These are phyloP conservation scores for Picathartes gymnocephalus DNA, from an alignment of 2,113 vertebrate species.

Conservation along the genomic window DNA sequence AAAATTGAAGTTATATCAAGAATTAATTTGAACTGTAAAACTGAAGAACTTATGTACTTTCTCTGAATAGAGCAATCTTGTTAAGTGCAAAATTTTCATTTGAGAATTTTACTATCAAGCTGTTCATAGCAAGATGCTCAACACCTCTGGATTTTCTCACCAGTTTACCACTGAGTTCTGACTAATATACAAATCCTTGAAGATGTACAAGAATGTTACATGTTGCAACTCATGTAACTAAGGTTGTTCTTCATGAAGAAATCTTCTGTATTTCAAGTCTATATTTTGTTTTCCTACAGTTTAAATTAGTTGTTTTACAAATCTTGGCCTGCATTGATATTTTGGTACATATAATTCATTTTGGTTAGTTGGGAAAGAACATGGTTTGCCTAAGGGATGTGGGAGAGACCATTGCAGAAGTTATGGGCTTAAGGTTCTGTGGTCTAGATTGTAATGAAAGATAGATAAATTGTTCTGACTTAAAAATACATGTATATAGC, in stretches of 20 bases:
- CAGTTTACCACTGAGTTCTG: not conserved
- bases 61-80: not conserved
- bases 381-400: not conserved
- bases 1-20: not conserved
- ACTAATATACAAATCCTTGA: not conserved
- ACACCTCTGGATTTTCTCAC: not conserved
- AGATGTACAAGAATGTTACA: not conserved
- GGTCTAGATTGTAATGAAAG: not conserved
- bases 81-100: not conserved
- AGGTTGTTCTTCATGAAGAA: not conserved
- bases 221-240: not conserved
- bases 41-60: not conserved
- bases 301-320: not conserved
- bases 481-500: not conserved
- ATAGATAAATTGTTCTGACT: not conserved
- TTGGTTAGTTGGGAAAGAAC: not conserved
- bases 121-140: not conserved
- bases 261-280: not conserved
- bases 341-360: not conserved
- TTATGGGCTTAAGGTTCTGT: not conserved
- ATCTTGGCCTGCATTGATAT: not conserved
- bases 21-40: not conserved
- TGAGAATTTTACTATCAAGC: not conserved
- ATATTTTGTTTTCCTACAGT: not conserved
- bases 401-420: not conserved